Base-by-base conservation (phyloP, 2,888 invertebrate genomes). In the Cryptophagus acutangulus region DNA sequence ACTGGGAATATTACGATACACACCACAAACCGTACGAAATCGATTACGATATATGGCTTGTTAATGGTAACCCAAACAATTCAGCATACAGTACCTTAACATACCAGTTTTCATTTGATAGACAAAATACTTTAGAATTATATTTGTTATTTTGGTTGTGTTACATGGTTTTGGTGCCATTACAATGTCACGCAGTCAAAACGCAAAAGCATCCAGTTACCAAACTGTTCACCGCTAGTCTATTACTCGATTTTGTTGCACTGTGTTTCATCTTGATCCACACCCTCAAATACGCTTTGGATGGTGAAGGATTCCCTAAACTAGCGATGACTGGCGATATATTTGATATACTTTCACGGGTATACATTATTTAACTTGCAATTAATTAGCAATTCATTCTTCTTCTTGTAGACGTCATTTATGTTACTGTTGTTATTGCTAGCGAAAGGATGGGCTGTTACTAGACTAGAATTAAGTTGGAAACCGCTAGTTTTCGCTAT, bases 401-500 rank as follows among this genome's bases (percentile, higher is more conserved):
- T 6, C 8, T 16, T 46, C 58, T 58, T 38, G 75, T 31, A 93
- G 88, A 90, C 93, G 33, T 78, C 92, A 3, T 93, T 96, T 65
- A 94, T 96, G 89, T 73, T 97, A 52, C 75, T 96, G 40, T 74
- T 97, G 28, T 75, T 97, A 39, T 74, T 96, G 40, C 73, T 97
- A 51, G 95, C 95, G 25, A 95, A 96, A 75, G 97, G 96, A 33
- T 95, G 95, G 94, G 94, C 93, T 3, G 90, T 96, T 17, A 93
- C 93, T 6, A 77, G 90, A 52, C 77, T 88, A 61, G 91, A 93
- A 71, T 76, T 95, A 39, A 86, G 89, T 10, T 86, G 88, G 74
- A 92, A 89, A 65, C 82, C 84, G 10, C 68, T 88, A 25, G 81
- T 91, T 17, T 86, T 88, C 68, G 82, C 85, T 24, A 84, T 94